These are phyloP conservation scores for Caenorhabditis virilis DNA, from an alignment of 2,888 invertebrate genomes.

Conservation along the genomic window DNA sequence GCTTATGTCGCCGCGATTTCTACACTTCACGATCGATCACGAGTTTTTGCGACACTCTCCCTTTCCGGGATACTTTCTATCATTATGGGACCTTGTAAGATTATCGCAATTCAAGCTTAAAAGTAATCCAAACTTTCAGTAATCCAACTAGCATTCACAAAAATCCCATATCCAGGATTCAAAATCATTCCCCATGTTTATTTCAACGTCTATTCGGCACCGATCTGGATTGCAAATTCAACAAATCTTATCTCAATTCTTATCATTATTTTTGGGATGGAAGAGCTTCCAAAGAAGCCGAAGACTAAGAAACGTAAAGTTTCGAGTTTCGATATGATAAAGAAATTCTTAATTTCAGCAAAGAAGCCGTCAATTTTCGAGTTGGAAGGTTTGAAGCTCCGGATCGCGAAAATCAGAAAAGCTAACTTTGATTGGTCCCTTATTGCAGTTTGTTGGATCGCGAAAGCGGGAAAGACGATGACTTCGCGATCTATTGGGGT, in stretches of 20 bases:
- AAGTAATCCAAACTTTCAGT: slow-evolving; percentile 25
- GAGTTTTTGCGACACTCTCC: slow-evolving; percentile 31
- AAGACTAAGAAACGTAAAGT: slow-evolving; percentile 33
- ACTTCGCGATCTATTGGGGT: slow-evolving; percentile 33
- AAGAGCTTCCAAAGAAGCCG: slow-evolving; percentile 29
- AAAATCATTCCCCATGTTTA: slow-evolving; percentile 35
- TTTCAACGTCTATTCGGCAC: slow-evolving; percentile 56
- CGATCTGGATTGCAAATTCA: slow-evolving; percentile 47
- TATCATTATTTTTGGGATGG: slow-evolving; percentile 33
- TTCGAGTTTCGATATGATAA: background rate
- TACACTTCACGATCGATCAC: slow-evolving; percentile 29
- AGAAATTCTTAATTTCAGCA: slow-evolving; percentile 12
- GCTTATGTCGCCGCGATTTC: slow-evolving; percentile 39
- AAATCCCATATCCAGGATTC: slow-evolving; percentile 50
- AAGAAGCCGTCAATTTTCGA: slow-evolving; percentile 34
- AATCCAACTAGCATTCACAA: slow-evolving; percentile 48
- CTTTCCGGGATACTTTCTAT: slow-evolving; percentile 32
- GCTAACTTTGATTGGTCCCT: slow-evolving; percentile 34
- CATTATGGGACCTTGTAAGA: slow-evolving; percentile 37
- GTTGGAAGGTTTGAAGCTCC: slow-evolving; percentile 27
- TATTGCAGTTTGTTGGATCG: slow-evolving; percentile 30
- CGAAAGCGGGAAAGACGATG: slow-evolving; percentile 36
- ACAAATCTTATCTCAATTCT: slow-evolving; percentile 53
- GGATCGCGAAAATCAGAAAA: slow-evolving; percentile 30
- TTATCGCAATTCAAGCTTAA: background rate